phyloP scores from a whole-genome alignment of 30 jellyfish, hydroid and myxozoan species.

The Aurelia coerulea region DNA sequence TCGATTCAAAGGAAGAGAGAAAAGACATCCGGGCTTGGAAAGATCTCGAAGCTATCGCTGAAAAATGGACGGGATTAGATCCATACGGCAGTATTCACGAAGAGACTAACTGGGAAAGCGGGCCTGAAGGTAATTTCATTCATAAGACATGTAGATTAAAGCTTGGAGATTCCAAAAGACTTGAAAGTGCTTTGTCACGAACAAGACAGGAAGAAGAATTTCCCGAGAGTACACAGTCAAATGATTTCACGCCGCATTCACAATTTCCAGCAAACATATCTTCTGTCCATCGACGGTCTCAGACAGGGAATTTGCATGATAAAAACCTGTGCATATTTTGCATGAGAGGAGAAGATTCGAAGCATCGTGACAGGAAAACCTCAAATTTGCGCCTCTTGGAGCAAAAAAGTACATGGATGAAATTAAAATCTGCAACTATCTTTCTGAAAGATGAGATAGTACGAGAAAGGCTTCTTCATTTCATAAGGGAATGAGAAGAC shows the following conservation, averaged over 20 bases:
- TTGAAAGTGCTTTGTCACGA: conserved; percentile 15
- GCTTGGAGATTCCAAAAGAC: conserved; percentile 14
- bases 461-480: conserved; percentile 11
- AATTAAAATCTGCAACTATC: conserved; percentile 13
- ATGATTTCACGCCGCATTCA: too few species aligned
- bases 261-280: too few species aligned
- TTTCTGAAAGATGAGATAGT: conserved; percentile 17
- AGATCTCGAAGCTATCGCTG: neutral
- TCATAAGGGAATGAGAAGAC: conserved; percentile 8
- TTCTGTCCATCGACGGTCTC: neutral
- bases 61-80: conserved; percentile 28
- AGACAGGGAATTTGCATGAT: conserved; percentile 38
- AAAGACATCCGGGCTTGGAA: conserved; percentile 25
- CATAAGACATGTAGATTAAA: conserved; percentile 1
- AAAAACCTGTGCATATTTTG: conserved; percentile 23
- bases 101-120: conserved; percentile 7
- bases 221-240: conserved; percentile 7
- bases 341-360: conserved; percentile 13
- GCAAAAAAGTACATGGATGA: conserved; percentile 24
- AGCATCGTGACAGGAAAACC: conserved; percentile 18
- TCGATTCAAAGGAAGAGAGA: conserved; percentile 45
- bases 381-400: conserved; percentile 29
- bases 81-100: conserved; percentile 17
- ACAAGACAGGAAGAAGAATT: neutral
- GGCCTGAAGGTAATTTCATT: conserved; percentile 12